Evolutionary conservation across 2,797 vertebrate species (phyloP), one percentile per base, ranked within the genome.

Genomic region (Lepus oiostolus): DNA sequence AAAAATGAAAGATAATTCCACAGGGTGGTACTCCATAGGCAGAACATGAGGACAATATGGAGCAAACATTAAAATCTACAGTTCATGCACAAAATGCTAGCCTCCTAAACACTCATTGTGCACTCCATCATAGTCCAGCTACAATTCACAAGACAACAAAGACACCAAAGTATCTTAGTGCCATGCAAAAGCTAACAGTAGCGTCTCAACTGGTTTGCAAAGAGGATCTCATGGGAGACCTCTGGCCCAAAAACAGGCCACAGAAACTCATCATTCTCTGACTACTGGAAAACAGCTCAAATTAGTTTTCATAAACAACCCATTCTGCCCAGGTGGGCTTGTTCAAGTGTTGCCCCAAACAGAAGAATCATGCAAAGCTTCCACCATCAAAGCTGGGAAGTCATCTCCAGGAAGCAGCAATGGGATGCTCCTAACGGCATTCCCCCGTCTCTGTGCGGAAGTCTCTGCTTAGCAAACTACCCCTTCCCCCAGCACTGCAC

Each of bases 301-400:
- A 76, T 30, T 62, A 9, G 24, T 60, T 91, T 88, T 54, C 70
- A 63, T 42, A 35, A 80, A 47, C 19, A 21, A 32, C n/a, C 58
- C n/a, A 32, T 71, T 82, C 80, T 76, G 17, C 50, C 70, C 35
- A 88, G 54, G 47, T 58, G 12, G 32, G 42, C 9, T 47, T 58
- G 63, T 52, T 32, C 28, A 35, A 22, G 14, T 74, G n/a, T 19
- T 88, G 80, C 50, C 32, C 16, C 5, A 95, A 85, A 76, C 16
- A 60, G 83, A 90, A 84, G n/a, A 77, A 54, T 52, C 54, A 84
- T 74, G 38, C 47, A 85, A 63, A 93, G 35, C 28, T 16, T 84
- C 74, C 74, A 28, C 68, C 50, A 67, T 74, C 72, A 80, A 84
- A 88, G 72, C 60, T 84, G 84, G 91, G 75, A 88, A 60, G 42